phyloP scores from a whole-genome alignment of 2,888 invertebrate species.

The Eulithis prunata region DNA sequence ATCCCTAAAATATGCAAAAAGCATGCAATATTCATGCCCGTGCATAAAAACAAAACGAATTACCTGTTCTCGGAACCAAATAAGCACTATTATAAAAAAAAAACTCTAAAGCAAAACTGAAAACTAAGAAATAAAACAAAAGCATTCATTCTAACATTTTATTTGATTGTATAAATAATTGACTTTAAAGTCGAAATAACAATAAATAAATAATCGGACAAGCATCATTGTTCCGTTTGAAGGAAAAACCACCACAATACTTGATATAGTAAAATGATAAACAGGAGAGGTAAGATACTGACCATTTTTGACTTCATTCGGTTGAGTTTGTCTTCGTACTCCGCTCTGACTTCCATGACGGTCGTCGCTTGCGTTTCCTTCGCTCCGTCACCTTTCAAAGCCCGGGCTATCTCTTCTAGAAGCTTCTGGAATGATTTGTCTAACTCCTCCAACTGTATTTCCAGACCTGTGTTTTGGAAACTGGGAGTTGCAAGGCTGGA shows the following conservation, averaged over 20 bases:
- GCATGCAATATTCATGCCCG: conserved; percentile 45
- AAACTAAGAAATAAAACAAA: conserved; percentile 73
- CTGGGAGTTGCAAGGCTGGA: conserved; percentile 54
- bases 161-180: conserved; percentile 55
- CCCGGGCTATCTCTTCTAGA: conserved; percentile 64
- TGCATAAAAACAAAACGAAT: conserved; percentile 57
- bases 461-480: conserved; percentile 69
- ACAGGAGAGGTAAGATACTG: conserved; percentile 81
- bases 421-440: conserved; percentile 74
- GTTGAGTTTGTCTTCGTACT: conserved; percentile 90
- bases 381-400: conserved; percentile 59
- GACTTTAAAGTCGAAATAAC: conserved; percentile 63
- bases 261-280: conserved; percentile 78
- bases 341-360: conserved; percentile 84
- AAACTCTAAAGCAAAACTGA: conserved; percentile 51
- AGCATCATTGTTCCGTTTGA: conserved; percentile 65
- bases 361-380: conserved; percentile 61
- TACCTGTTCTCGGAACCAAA: conserved; percentile 59
- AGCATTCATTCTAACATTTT: conserved; percentile 69
- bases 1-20: conserved; percentile 2
- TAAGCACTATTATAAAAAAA: conserved; percentile 34
- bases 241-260: conserved; percentile 80
- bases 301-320: conserved; percentile 93
- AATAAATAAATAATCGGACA: conserved; percentile 21
- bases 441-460: conserved; percentile 71